A percentile compares a stretch with the other conserved stretches of the same genome.
Conservation (phyloP, 2,888 invertebrate genomes). For the Drosophila kuntzei region DNA sequence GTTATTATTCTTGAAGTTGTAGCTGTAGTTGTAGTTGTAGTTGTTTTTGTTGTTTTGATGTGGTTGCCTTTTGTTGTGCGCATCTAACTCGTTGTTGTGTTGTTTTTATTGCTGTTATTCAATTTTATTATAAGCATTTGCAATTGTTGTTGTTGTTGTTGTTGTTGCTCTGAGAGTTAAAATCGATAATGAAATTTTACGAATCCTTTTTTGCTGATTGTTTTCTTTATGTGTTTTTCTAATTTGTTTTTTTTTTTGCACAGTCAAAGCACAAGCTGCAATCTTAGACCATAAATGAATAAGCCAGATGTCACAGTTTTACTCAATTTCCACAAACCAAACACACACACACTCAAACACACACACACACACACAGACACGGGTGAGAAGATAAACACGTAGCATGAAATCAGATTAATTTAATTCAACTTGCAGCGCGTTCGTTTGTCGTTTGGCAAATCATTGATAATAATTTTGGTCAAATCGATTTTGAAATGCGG, state of each 20-base stretch:
- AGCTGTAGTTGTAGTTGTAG: constrained; percentile 34
- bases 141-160: constrained; percentile 17
- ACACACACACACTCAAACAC: constrained; percentile 10
- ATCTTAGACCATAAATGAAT: constrained; percentile 33
- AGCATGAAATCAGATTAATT: constrained; percentile 68
- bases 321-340: constrained; percentile 55
- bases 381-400: constrained; percentile 33
- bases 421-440: constrained; percentile 73
- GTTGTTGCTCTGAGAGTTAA: constrained; percentile 39
- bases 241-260: constrained; percentile 1
- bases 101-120: constrained; percentile 45
- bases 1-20: no score
- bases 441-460: constrained; percentile 58
- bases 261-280: constrained; percentile 43
- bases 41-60: constrained; percentile 24
- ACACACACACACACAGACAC: constrained; percentile 18
- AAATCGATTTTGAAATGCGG: constrained; percentile 70
- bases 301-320: constrained; percentile 59
- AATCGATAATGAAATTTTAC: constrained; percentile 52
- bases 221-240: constrained; percentile 10
- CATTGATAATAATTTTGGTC: constrained; percentile 75
- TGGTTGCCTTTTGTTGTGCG: constrained; percentile 37
- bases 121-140: constrained; percentile 51
- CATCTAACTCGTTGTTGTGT: constrained; percentile 34
- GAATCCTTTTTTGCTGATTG: constrained; percentile 20